Evolutionary conservation across 2,113 vertebrate genomes (phyloP), one percentile per base, ranked within the genome.

Genomic region (Cisticola juncidis): DNA sequence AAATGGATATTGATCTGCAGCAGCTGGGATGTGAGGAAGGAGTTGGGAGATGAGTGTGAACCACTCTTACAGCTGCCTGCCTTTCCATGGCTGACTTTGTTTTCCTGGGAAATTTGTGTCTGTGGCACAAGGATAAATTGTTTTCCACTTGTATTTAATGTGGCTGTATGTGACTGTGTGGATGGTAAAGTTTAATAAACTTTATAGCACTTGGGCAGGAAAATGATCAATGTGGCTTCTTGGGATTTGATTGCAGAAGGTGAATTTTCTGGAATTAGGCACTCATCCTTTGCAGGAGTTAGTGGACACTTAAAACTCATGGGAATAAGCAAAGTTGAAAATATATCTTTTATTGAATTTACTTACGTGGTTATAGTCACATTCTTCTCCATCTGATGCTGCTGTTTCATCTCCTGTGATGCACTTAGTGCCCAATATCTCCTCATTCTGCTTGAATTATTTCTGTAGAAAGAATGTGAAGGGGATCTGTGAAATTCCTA

Each of bases 1-100:
- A 91, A 84, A 82, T 92, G 93, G 62, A 29, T 86, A 53, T 94
- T 97, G 96, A 95, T 95, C 84, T 86, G 50, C 36, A 95, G 93
- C 96, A 97, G 96, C 95, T 96, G 96, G 73, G 25, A 17, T 0
- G 2, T 31, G 84, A 57, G 61, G 26, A 61, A 26, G 72, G 73
- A 77, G 4, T 24, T 45, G 42, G 53, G 56, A 73, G 35, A 66
- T 3, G 2, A 77, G 44, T 5, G 5, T 25, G 35, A 22, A 3
- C 25, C 42, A 29, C 89, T 42, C 47, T 31, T 50, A 12, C 51
- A 89, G 62, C 81, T 81, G 76, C 53, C 77, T 8, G 38, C 60
- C 35, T 47, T 57, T 31, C 58, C 33, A 6, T 26, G 42, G 35
- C 57, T 86, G 60, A 62, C 57, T 14, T 42, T 81, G 66, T 91